Evolutionary conservation across 2,888 invertebrate species (phyloP).

Genomic region (Galeruca laticollis): DNA sequence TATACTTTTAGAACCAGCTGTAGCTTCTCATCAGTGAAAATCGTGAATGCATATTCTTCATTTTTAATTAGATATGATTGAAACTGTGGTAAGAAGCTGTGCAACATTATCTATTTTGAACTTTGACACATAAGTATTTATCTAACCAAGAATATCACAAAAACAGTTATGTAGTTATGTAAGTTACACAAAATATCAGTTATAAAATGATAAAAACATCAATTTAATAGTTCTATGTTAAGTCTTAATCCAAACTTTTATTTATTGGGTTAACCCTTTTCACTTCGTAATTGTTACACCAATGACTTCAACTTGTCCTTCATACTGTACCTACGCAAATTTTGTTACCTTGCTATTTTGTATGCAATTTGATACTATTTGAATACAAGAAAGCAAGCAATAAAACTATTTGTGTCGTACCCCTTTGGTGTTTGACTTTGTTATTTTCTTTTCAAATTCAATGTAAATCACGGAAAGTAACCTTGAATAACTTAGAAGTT

Average conservation of each 20-base stretch:
- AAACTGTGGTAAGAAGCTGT: no score
- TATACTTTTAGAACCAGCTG: no score
- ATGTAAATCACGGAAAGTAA: slow-evolving; percentile 11
- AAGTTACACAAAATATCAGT: no score
- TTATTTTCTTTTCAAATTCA: slow-evolving; percentile 9
- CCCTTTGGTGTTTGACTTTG: slow-evolving; percentile 20
- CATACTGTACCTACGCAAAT: slow-evolving; percentile 54
- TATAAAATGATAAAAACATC: no score
- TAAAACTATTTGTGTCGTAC: slow-evolving; percentile 54
- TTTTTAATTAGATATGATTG: no score
- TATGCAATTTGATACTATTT: slow-evolving; percentile 44
- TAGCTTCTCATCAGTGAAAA: no score
- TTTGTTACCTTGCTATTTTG: slow-evolving; percentile 45
- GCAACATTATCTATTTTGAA: no score
- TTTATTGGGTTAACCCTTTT: not conserved
- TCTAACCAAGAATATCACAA: no score
- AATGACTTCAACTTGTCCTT: slow-evolving; percentile 48
- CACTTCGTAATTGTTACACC: not conserved
- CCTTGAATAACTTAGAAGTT: slow-evolving; percentile 10
- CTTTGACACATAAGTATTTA: no score
- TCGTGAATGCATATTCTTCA: no score
- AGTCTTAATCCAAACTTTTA: not conserved
- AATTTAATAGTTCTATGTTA: no score
- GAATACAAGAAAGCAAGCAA: slow-evolving; percentile 46
- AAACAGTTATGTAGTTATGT: no score